Percentiles rank a stretch among this genome's conserved stretches.
phyloP scores from a whole-genome alignment of 2,888 invertebrate species.

The Drosophila robusta region DNA sequence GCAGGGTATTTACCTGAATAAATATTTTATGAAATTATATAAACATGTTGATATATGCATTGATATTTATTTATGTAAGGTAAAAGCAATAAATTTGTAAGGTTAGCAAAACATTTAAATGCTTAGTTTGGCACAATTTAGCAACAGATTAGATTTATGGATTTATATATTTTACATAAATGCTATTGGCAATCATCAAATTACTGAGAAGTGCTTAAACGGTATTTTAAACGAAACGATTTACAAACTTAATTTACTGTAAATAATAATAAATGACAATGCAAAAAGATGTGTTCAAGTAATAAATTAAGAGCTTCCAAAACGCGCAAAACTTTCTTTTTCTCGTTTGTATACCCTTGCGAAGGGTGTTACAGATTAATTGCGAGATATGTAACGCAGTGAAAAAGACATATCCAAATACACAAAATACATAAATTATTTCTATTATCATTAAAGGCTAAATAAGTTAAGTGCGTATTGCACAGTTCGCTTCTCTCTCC shows the following conservation, averaged over 20 bases:
- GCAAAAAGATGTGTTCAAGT: background rate
- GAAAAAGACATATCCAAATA: background rate
- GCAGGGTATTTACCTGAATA: background rate
- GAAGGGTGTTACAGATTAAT: background rate
- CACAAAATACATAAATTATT: background rate
- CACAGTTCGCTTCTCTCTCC: no score
- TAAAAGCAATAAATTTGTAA: background rate
- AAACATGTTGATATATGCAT: background rate
- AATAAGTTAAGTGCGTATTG: background rate
- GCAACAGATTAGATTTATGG: background rate
- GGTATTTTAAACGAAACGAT: background rate
- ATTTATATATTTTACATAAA: background rate
- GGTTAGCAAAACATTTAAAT: background rate
- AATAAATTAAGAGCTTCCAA: constrained; percentile 7
- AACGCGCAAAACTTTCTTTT: background rate
- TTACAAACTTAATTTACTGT: constrained; percentile 7
- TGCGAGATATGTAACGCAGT: background rate
- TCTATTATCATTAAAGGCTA: background rate
- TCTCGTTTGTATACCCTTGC: constrained; percentile 2
- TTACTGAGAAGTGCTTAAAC: background rate
- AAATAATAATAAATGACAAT: constrained; percentile 18
- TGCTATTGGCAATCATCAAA: background rate
- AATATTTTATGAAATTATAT: background rate
- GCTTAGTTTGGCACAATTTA: background rate
- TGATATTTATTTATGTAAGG: background rate